phyloP scores from a whole-genome alignment of 2,113 vertebrate genomes.

The Sturnus vulgaris region DNA sequence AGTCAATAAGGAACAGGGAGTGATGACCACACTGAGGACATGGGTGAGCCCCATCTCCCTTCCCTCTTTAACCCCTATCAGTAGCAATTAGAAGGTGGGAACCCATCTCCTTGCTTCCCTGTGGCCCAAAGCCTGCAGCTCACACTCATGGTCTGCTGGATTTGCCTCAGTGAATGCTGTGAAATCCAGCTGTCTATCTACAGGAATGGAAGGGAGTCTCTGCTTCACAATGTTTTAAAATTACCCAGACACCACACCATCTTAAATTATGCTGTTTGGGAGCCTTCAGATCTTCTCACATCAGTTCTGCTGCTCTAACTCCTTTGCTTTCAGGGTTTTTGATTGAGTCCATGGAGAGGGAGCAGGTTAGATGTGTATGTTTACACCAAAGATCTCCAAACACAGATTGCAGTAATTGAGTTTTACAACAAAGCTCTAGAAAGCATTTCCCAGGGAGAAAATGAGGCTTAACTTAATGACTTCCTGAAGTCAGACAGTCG shows the following conservation, averaged over 20 bases:
- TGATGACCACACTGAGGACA: not conserved
- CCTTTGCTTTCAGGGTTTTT: conserved; percentile 14
- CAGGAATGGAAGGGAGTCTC: not conserved
- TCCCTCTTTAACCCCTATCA: not conserved
- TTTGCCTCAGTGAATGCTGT: not conserved
- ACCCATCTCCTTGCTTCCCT: not conserved
- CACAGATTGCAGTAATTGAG: conserved; percentile 14
- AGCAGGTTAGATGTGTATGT: conserved; percentile 27
- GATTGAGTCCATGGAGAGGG: conserved; percentile 3
- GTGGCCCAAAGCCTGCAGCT: not conserved
- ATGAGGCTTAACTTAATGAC: conserved; percentile 55
- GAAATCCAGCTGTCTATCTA: not conserved
- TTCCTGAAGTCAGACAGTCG: conserved; percentile 55
- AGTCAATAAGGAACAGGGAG: not conserved
- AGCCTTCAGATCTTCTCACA: not conserved
- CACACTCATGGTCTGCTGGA: not conserved
- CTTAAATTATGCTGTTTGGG: not conserved
- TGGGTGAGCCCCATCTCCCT: not conserved
- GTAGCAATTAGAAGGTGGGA: not conserved
- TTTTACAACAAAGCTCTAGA: conserved; percentile 53
- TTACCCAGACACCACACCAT: not conserved
- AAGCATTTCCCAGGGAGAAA: conserved; percentile 61
- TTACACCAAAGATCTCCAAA: conserved; percentile 31
- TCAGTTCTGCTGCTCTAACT: not conserved
- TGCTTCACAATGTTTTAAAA: not conserved